A percentile compares a stretch with the other conserved stretches of the same genome.
These are phyloP conservation scores for Meandrina meandrites DNA, from an alignment of 92 coral and sea anemone genomes.

Conservation along the genomic window DNA sequence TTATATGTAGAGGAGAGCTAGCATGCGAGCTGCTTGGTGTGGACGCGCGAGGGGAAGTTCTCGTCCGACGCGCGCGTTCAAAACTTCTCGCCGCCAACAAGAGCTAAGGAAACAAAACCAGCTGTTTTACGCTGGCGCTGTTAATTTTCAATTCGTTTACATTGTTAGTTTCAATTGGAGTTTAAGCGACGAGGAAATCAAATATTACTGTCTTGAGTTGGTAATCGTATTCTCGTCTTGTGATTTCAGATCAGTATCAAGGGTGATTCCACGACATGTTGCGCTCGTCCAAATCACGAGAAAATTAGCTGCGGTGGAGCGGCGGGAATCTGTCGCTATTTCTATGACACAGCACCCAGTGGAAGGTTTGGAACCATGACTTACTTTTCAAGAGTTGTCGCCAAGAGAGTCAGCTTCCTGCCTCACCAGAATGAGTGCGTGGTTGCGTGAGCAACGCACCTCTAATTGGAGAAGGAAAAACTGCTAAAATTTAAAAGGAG, in stretches of 20 bases:
- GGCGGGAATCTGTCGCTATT: conserved; percentile 90
- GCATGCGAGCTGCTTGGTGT: neutral
- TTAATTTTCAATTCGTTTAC: neutral
- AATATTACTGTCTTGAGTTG: neutral
- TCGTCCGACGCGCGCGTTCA: neutral
- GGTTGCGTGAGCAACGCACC: neutral
- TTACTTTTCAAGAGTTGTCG: conserved; percentile 90
- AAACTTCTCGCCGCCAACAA: neutral
- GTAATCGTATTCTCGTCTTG: neutral
- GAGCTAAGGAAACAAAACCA: neutral
- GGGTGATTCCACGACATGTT: conserved; percentile 92
- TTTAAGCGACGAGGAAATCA: neutral
- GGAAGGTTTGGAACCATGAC: conserved; percentile 99
- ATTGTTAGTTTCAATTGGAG: too few species aligned
- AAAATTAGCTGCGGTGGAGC: conserved; percentile 90
- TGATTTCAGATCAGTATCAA: conserved; percentile 64
- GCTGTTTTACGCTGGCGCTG: neutral
- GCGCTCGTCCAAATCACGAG: conserved; percentile 81
- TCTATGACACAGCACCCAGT: conserved; percentile 98
- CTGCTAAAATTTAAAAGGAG: too few species aligned
- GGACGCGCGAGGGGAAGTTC: neutral
- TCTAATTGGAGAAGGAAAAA: neutral
- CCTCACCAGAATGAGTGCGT: conserved; percentile 86
- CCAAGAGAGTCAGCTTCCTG: conserved; percentile 69
- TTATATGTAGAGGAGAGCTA: neutral